Evolutionary conservation across 2,797 vertebrate genomes (phyloP).

Genomic region (Helicolenus hilgendorfi): DNA sequence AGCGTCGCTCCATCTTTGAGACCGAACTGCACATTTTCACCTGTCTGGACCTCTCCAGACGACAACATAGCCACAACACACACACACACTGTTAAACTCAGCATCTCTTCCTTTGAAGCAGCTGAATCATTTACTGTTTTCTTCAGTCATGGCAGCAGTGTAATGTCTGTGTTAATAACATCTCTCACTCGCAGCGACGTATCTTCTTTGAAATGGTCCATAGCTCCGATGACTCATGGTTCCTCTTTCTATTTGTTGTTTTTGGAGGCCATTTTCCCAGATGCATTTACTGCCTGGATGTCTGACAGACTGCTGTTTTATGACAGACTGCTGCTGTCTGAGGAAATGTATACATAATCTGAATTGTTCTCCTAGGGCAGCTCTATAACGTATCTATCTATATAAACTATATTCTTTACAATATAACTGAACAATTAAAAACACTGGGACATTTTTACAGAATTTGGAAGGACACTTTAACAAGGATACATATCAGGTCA

Average conservation of each 20-base stretch:
- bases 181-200: neutral
- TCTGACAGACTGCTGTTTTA: constrained; percentile 24
- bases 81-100: neutral
- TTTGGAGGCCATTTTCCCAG: constrained; percentile 4
- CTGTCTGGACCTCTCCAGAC: neutral
- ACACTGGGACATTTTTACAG: neutral
- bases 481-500: neutral
- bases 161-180: constrained; percentile 35
- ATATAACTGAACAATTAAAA: neutral
- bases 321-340: constrained; percentile 8
- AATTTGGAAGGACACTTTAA: no score
- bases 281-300: constrained; percentile 14
- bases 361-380: constrained; percentile 21
- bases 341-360: constrained; percentile 1
- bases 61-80: neutral
- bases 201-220: constrained; percentile 51
- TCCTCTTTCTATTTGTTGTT: constrained; percentile 25
- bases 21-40: neutral
- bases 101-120: neutral
- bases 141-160: neutral
- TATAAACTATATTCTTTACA: neutral
- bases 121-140: neutral
- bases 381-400: neutral
- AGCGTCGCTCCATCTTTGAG: neutral
- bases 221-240: constrained; percentile 36